Evolutionary conservation across 2,888 invertebrate species (phyloP).

Genomic region (Agonopterix subpropinquella): DNA sequence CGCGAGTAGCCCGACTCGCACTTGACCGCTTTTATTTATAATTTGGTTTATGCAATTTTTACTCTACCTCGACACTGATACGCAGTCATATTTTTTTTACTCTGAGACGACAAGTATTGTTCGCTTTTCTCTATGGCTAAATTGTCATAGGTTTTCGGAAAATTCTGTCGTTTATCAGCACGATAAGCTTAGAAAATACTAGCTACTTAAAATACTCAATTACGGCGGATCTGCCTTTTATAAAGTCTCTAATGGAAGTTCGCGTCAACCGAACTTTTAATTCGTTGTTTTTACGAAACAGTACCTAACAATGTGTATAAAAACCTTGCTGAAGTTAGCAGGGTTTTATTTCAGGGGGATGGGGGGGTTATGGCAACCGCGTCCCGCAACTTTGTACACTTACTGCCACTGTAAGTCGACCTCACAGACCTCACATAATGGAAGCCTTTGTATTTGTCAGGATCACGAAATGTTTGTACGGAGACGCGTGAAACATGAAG

Average conservation of each 20-base stretch:
- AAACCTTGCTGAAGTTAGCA: constrained; percentile 40
- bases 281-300: constrained; percentile 37
- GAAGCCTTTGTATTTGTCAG: constrained; percentile 43
- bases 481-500: no score
- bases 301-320: constrained; percentile 43
- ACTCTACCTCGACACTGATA: no score
- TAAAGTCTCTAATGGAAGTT: constrained; percentile 12
- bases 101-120: no score
- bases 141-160: no score
- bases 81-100: no score
- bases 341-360: constrained; percentile 40
- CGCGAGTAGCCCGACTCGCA: no score
- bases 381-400: constrained; percentile 48
- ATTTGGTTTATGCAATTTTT: no score
- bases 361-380: constrained; percentile 37
- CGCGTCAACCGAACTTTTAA: constrained; percentile 30
- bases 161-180: no score
- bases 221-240: not conserved
- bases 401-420: constrained; percentile 46
- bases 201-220: no score
- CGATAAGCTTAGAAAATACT: no score
- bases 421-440: constrained; percentile 45
- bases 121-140: no score
- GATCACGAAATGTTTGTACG: constrained; percentile 20
- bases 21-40: no score